Evolutionary conservation across 2,797 vertebrate genomes (phyloP).

Genomic region (Aldrovandia affinis): DNA sequence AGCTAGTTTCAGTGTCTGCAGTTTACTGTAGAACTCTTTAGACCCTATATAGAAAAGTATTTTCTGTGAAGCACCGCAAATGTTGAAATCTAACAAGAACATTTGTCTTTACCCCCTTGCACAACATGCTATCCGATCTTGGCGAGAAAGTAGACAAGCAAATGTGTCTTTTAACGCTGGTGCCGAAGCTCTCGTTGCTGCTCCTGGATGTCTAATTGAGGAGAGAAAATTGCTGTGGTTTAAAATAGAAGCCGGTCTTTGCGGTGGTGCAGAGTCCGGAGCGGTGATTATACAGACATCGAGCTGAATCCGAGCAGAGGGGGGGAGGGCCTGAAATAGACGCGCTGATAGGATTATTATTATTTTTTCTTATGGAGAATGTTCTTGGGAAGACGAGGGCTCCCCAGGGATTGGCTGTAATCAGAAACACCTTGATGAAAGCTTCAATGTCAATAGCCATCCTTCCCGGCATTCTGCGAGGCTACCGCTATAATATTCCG

Average conservation of each 20-base stretch:
- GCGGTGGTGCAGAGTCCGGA: slow-evolving; percentile 15
- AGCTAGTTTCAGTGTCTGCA: neutral
- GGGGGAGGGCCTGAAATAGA: slow-evolving; percentile 20
- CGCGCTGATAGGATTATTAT: neutral
- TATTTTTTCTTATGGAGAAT: neutral
- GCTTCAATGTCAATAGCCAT: neutral
- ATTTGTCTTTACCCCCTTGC: neutral
- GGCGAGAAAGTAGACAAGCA: slow-evolving; percentile 15
- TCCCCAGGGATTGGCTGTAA: slow-evolving; percentile 18
- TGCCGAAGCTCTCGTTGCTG: slow-evolving; percentile 18
- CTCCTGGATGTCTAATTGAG: slow-evolving; percentile 26
- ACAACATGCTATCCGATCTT: neutral
- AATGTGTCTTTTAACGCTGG: slow-evolving; percentile 23
- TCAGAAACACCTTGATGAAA: slow-evolving; percentile 23
- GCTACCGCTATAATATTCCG: neutral
- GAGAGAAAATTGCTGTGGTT: slow-evolving; percentile 26
- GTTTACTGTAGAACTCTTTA: neutral
- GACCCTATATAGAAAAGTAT: neutral
- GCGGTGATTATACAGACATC: slow-evolving; percentile 10
- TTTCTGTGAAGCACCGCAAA: neutral
- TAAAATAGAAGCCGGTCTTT: slow-evolving; percentile 31
- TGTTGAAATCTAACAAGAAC: neutral
- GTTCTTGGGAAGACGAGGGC: slow-evolving; percentile 24
- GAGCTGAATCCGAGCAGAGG: slow-evolving; percentile 6
- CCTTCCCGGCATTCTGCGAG: neutral